Percentiles rank a stretch among this genome's conserved stretches.
Conservation (phyloP, 2,888 invertebrate species). For the Ptychoptera contaminata region DNA sequence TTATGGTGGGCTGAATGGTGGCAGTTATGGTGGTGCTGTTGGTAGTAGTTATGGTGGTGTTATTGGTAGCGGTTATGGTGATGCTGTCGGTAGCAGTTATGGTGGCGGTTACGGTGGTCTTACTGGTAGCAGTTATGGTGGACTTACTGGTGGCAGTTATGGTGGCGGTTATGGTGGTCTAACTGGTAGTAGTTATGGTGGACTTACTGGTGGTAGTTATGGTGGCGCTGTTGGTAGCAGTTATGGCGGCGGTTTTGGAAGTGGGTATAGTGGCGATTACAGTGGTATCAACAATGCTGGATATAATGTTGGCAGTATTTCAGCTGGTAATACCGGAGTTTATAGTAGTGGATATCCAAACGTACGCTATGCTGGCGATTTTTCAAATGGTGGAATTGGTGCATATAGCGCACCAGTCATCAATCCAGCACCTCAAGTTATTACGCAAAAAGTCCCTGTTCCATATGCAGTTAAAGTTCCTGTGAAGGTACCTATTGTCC, state of each 20-base stretch:
- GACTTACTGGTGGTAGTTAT: not conserved
- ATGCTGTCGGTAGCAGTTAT: not conserved
- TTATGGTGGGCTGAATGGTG: not conserved
- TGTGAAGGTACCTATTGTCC: constrained; percentile 10
- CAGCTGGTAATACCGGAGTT: not conserved
- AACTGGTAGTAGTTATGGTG: not conserved
- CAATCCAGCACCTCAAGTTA: too few species aligned
- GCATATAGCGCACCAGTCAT: not conserved
- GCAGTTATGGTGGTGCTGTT: not conserved
- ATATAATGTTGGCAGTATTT: not conserved
- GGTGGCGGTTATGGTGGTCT: constrained; percentile 1
- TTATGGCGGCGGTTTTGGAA: not conserved
- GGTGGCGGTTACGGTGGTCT: constrained; percentile 5
- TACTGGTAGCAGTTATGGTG: constrained; percentile 4
- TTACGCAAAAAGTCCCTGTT: not conserved
- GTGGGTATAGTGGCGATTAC: not conserved
- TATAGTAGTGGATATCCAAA: not conserved
- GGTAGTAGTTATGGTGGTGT: constrained; percentile 5
- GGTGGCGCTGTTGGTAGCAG: not conserved
- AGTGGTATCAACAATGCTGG: not conserved
- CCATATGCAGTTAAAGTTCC: constrained; percentile 10
- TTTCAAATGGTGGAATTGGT: not conserved
- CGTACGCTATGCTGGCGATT: not conserved
- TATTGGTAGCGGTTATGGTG: constrained; percentile 4
- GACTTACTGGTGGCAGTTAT: not conserved